Evolutionary conservation across 2,113 vertebrate genomes (phyloP).

Genomic region (Columbina picui): DNA sequence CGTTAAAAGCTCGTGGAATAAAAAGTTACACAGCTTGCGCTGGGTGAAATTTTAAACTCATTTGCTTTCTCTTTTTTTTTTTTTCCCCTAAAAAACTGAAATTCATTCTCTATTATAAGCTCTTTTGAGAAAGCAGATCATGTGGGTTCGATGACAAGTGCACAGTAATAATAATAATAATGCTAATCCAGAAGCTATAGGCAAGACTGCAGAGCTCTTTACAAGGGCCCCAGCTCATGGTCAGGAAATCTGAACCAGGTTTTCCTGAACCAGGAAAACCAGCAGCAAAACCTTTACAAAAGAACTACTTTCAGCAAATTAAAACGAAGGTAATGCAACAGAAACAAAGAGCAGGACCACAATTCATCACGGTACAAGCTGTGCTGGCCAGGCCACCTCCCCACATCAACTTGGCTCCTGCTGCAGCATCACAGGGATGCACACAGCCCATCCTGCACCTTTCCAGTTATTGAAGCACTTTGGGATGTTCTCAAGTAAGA

Average conservation of each 20-base stretch:
- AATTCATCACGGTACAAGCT: accelerated
- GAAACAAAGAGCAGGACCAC: accelerated
- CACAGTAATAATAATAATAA: not conserved
- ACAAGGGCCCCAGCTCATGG: not conserved
- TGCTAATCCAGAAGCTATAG: not conserved
- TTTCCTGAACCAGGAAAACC: not conserved
- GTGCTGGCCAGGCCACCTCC: not conserved
- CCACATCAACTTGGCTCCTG: accelerated
- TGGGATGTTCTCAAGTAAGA: accelerated
- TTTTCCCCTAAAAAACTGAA: not conserved
- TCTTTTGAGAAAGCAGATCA: not conserved
- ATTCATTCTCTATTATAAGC: not conserved
- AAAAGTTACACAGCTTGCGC: not conserved
- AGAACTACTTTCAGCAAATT: not conserved
- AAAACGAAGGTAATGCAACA: not conserved
- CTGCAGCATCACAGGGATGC: accelerated
- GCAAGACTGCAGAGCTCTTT: not conserved
- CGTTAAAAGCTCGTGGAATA: not conserved
- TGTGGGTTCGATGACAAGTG: not conserved
- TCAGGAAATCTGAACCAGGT: not conserved
- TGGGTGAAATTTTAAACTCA: not conserved
- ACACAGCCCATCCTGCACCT: accelerated
- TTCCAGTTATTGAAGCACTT: not conserved
- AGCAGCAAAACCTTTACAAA: not conserved
- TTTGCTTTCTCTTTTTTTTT: not conserved